Evolutionary conservation across 2,797 vertebrate genomes (phyloP), one percentile per base, ranked within the genome.

Genomic region (Octomys mimax): DNA sequence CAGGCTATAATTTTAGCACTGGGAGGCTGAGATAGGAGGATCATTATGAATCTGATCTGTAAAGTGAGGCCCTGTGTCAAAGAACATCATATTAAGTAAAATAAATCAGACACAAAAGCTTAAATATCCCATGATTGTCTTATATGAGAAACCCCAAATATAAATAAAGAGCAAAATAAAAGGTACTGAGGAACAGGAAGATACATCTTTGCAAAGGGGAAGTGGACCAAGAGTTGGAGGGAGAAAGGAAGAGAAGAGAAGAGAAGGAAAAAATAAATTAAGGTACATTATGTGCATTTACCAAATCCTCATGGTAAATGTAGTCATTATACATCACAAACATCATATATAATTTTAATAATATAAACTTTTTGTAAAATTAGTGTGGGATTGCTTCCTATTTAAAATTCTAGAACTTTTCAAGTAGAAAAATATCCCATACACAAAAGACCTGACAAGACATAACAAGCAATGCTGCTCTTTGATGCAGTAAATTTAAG

Each of bases 391-490:
- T 90, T 94, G 62, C 57, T 92, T 93, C 10, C 4, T 84, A 16
- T 36, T 71, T 84, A 91, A 91, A 96, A 94, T 73, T 84, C 49
- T n/a, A 84, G n/a, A 36, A 66, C 10, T 12, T 80, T 78, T 28
- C 61, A 92, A 66, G 5, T 78, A 91, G 39, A 54, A 91, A 94
- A 71, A 77, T 61, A 78, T 68, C 22, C 16, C 31, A 84, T 62
- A 28, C 7, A 19, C 59, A 83, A 2, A 95, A 66, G 59, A 9
- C 8, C 0, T 6, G 16, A n/a, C 39, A 78, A 85, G 81, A 88
- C 1, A 49, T 18, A 83, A 5, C 28, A 73, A 82, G 66, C 77
- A 71, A 14, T 64, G 66, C 6, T 66, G 24, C 21, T 85, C 49
- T 87, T 2, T 26, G 39, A 66, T 70, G 31, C n/a, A 86, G 39